Evolutionary conservation across 2,888 invertebrate genomes (phyloP).

Genomic region (Noctua pronuba): DNA sequence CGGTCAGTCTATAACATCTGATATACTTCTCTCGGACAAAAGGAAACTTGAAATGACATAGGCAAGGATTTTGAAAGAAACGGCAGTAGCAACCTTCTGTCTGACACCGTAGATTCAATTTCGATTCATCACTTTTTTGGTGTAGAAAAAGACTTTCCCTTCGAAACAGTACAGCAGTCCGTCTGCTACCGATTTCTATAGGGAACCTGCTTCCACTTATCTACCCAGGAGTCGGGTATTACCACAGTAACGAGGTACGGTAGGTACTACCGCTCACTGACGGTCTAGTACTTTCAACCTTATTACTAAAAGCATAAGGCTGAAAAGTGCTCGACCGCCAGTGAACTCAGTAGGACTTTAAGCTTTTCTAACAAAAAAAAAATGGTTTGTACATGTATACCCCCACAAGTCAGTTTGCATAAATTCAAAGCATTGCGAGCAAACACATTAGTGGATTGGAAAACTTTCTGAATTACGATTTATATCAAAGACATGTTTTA

Average conservation of each 20-base stretch:
- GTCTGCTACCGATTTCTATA: too few species aligned
- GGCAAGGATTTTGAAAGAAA: neutral
- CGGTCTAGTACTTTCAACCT: too few species aligned
- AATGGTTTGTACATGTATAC: neutral
- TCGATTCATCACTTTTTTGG: neutral
- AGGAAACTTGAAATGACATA: neutral
- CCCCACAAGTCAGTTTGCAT: neutral
- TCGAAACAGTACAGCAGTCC: neutral
- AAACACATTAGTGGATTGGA: conserved; percentile 73
- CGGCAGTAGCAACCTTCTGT: neutral
- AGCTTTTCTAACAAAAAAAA: neutral
- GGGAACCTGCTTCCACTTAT: neutral
- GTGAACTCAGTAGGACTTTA: neutral
- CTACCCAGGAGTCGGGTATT: neutral
- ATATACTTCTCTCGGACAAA: neutral
- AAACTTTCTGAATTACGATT: conserved; percentile 71
- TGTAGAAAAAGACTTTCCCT: neutral
- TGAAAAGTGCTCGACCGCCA: too few species aligned
- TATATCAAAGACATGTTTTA: conserved; percentile 59
- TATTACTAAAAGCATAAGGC: too few species aligned
- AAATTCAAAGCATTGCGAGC: conserved; percentile 37
- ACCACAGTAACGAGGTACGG: neutral
- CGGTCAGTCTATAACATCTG: neutral
- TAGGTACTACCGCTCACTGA: too few species aligned
- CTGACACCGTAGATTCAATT: neutral